Conservation (phyloP, 2,113 vertebrate species). For the Zosterops hypoxanthus region DNA sequence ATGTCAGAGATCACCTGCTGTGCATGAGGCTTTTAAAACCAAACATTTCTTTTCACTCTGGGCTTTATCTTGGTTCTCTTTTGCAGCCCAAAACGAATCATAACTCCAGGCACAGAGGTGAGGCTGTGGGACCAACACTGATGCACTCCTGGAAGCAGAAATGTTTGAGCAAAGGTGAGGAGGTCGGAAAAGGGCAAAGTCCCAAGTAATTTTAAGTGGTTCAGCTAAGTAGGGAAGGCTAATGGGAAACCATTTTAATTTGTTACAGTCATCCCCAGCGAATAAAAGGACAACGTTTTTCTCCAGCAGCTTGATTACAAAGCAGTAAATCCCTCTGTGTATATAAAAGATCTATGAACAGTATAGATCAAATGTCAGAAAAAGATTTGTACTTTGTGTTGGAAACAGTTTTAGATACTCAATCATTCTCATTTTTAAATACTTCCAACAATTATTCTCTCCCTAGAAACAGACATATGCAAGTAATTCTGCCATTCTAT, state of each 20-base stretch:
- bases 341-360: slow-evolving; percentile 48
- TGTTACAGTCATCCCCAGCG: slow-evolving; percentile 64
- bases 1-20: background rate
- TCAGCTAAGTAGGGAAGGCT: slow-evolving; percentile 57
- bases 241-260: slow-evolving; percentile 73
- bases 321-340: slow-evolving; percentile 71
- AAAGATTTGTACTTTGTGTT: background rate
- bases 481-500: background rate
- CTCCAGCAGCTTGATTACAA: slow-evolving; percentile 68
- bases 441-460: background rate
- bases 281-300: slow-evolving; percentile 68
- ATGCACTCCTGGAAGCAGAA: slow-evolving; percentile 34
- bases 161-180: slow-evolving; percentile 52
- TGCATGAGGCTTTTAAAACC: background rate
- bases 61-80: background rate
- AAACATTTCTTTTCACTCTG: background rate
- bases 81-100: background rate
- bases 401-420: background rate
- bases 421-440: background rate
- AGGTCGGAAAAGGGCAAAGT: slow-evolving; percentile 72
- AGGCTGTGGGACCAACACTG: background rate
- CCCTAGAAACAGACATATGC: background rate
- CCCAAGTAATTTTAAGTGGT: slow-evolving; percentile 69
- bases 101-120: slow-evolving; percentile 7
- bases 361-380: slow-evolving; percentile 56